phyloP scores from a whole-genome alignment of 2,113 vertebrate genomes.

The Phocoena phocoena region DNA sequence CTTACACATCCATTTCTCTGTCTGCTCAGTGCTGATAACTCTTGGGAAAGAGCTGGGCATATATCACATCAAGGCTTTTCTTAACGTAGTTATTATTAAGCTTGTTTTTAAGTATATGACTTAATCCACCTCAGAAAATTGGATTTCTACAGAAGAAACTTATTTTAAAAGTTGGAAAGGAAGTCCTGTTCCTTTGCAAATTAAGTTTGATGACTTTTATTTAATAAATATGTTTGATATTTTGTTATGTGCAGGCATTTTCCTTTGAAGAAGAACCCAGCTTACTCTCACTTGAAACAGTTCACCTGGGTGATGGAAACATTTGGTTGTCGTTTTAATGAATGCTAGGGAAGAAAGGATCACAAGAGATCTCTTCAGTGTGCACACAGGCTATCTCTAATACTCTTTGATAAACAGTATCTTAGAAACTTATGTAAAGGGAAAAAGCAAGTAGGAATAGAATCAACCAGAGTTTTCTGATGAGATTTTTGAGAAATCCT shows the following conservation, averaged over 20 bases:
- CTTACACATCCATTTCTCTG: not conserved
- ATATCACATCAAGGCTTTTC: not conserved
- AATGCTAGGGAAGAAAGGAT: not conserved
- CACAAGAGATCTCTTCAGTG: not conserved
- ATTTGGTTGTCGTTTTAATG: not conserved
- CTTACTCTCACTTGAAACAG: not conserved
- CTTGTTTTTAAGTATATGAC: slow-evolving; percentile 13
- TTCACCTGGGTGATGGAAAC: not conserved
- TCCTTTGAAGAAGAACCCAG: not conserved
- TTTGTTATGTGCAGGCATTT: not conserved
- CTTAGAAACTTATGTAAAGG: not conserved
- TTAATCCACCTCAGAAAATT: not conserved
- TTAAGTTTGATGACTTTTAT: slow-evolving; percentile 23
- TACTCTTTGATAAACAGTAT: not conserved
- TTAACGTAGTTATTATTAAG: not conserved
- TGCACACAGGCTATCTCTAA: not conserved
- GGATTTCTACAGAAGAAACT: not conserved
- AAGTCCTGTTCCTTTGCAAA: not conserved
- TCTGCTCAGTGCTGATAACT: not conserved
- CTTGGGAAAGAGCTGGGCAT: not conserved
- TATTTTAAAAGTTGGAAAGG: slow-evolving; percentile 8
- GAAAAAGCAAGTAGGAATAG: not conserved
- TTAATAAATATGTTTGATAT: slow-evolving; percentile 4
- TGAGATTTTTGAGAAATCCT: not conserved
- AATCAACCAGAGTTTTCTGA: not conserved